A percentile compares a stretch with the other conserved stretches of the same genome.
Conservation (phyloP, 53 echinoderm and acorn worm genomes). For the Apostichopus leukothele region DNA sequence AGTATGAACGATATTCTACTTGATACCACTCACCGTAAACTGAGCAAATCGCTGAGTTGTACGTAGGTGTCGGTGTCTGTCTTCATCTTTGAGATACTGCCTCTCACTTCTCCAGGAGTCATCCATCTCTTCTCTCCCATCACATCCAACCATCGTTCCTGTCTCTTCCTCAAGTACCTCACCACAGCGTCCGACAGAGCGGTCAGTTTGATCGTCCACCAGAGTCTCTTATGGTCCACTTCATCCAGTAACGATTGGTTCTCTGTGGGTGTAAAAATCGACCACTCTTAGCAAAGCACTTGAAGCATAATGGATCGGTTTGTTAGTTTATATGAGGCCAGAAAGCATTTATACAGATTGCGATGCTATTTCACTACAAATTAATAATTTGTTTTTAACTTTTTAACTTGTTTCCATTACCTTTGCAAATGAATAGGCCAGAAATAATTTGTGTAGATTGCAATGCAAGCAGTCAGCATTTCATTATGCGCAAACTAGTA, state of each 20-base stretch:
- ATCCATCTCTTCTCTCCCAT: not conserved
- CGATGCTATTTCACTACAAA: too few species aligned
- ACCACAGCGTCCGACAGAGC: not conserved
- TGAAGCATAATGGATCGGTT: too few species aligned
- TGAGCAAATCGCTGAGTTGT: constrained; percentile 8
- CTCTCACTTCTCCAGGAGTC: not conserved
- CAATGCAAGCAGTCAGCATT: too few species aligned
- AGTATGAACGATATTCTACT: too few species aligned
- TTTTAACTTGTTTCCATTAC: too few species aligned
- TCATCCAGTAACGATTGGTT: not conserved
- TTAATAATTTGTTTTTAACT: too few species aligned
- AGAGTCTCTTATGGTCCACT: not conserved
- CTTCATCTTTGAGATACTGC: not conserved
- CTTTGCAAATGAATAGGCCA: too few species aligned
- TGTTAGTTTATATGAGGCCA: too few species aligned
- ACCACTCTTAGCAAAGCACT: too few species aligned
- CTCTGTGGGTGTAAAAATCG: not conserved
- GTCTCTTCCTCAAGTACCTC: constrained; percentile 14
- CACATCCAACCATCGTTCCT: constrained; percentile 26
- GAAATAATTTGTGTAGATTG: too few species aligned
- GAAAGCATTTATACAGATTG: too few species aligned
- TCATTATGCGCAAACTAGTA: too few species aligned
- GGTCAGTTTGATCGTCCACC: constrained; percentile 11
- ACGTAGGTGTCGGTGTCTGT: constrained; percentile 2
- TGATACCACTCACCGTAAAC: not conserved